Percentiles rank a stretch among this genome's conserved stretches.
phyloP scores from a whole-genome alignment of 1,140 invertebrate genomes.

The Glossosoma conforme region DNA sequence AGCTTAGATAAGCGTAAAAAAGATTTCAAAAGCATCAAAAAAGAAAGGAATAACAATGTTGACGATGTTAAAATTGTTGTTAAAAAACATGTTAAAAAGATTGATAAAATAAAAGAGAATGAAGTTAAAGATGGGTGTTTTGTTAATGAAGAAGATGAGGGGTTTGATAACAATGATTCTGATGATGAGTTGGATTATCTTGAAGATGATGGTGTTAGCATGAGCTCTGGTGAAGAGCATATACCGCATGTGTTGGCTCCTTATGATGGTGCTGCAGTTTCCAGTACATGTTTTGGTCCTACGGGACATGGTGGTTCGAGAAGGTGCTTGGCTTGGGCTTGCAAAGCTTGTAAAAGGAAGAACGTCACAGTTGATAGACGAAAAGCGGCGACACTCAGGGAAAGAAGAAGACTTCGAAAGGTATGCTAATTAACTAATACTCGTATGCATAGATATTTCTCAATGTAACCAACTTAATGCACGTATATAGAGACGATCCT shows the following conservation, averaged over 20 bases:
- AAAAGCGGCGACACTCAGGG: conserved; percentile 93
- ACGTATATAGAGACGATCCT: too few relatives aligned
- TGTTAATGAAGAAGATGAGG: conserved; percentile 15
- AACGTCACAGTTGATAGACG: conserved; percentile 89
- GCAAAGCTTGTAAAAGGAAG: conserved; percentile 94
- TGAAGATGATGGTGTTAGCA: conserved; percentile 19
- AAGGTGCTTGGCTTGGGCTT: conserved; percentile 89
- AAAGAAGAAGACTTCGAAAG: conserved; percentile 86
- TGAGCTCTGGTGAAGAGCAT: conserved; percentile 21
- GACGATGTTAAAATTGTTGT: neutral
- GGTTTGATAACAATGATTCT: conserved; percentile 14
- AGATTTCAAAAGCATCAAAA: neutral
- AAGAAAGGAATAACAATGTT: conserved; percentile 11
- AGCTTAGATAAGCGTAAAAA: conserved; percentile 4
- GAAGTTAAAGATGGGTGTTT: neutral
- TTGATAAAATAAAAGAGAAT: neutral
- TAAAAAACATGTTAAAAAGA: neutral
- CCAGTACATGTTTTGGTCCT: conserved; percentile 11
- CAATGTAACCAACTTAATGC: too few relatives aligned
- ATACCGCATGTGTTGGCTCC: conserved; percentile 26
- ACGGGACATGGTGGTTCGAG: conserved; percentile 48
- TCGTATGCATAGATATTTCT: too few relatives aligned
- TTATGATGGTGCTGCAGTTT: conserved; percentile 12
- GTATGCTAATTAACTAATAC: conserved; percentile 50
- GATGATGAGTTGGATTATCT: conserved; percentile 22